Conservation (phyloP, 1,140 invertebrate genomes). For the Sycophila sp. region DNA sequence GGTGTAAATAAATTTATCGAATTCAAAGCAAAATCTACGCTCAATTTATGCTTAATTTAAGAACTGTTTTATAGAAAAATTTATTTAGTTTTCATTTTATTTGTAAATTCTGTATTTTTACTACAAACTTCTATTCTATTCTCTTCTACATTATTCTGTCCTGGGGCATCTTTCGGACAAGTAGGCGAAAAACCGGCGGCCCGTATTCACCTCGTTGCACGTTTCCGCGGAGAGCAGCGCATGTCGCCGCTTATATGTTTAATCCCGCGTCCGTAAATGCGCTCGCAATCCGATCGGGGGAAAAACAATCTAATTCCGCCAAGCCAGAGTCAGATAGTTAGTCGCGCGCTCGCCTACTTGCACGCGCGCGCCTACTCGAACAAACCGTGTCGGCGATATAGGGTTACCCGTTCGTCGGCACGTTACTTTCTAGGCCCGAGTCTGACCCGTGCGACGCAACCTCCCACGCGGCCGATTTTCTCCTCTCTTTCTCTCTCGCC, state of each 20-base stretch:
- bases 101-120: too few species aligned
- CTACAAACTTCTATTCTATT: too few species aligned
- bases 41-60: too few species aligned
- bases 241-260: too few species aligned
- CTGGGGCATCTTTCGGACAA: too few species aligned
- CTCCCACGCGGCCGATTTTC: constrained; percentile 33
- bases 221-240: not conserved
- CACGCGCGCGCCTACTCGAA: constrained; percentile 42
- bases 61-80: too few species aligned
- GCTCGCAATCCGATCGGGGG: constrained; percentile 41
- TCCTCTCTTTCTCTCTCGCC: too few species aligned
- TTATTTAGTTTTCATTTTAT: too few species aligned
- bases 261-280: too few species aligned
- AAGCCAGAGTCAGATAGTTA: constrained; percentile 51
- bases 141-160: too few species aligned
- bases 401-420: constrained; percentile 48
- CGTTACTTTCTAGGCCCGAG: constrained; percentile 48
- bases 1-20: too few species aligned
- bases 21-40: too few species aligned
- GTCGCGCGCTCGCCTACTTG: constrained; percentile 52
- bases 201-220: not conserved
- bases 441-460: constrained; percentile 24
- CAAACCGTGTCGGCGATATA: constrained; percentile 50
- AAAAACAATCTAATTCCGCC: constrained; percentile 57
- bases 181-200: not conserved